Percentiles rank a stretch among this genome's conserved stretches.
Conservation (phyloP, 2,888 invertebrate genomes). For the Pandemis cinnamomeana region DNA sequence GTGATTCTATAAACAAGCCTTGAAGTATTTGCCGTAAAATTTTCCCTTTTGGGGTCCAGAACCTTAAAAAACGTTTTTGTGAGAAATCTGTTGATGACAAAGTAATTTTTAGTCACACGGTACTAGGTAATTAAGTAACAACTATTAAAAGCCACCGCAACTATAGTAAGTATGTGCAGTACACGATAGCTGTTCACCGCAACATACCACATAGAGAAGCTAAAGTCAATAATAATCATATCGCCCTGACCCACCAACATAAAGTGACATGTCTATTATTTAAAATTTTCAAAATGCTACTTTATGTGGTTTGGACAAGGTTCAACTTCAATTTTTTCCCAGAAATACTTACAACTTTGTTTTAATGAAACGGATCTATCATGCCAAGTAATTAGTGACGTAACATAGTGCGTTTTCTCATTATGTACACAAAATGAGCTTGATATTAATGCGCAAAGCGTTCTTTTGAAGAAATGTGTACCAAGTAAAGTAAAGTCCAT, state of each 20-base stretch:
- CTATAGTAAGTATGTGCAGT: conserved; percentile 12
- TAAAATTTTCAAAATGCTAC: not conserved
- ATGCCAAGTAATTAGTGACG: conserved; percentile 36
- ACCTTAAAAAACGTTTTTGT: not conserved
- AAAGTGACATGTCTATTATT: not conserved
- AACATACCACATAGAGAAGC: conserved; percentile 27
- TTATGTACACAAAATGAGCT: conserved; percentile 30
- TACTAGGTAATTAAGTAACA: conserved; percentile 5
- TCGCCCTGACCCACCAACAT: not conserved
- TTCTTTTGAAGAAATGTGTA: conserved; percentile 5
- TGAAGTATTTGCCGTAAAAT: too few species aligned
- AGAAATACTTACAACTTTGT: not conserved
- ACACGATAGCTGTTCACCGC: conserved; percentile 25
- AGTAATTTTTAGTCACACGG: not conserved
- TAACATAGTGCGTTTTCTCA: conserved; percentile 35
- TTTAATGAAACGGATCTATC: conserved; percentile 9
- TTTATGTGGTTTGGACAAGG: not conserved
- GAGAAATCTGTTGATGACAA: not conserved
- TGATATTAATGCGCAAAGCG: conserved; percentile 34
- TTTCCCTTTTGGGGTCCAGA: too few species aligned
- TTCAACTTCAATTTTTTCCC: not conserved
- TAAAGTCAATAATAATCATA: conserved; percentile 30
- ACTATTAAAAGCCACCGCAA: conserved; percentile 17
- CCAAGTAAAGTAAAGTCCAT: not conserved
- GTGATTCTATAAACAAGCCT: too few species aligned